These are phyloP conservation scores for Brachionus rotundiformis DNA, from an alignment of 1,140 invertebrate genomes.

Conservation along the genomic window DNA sequence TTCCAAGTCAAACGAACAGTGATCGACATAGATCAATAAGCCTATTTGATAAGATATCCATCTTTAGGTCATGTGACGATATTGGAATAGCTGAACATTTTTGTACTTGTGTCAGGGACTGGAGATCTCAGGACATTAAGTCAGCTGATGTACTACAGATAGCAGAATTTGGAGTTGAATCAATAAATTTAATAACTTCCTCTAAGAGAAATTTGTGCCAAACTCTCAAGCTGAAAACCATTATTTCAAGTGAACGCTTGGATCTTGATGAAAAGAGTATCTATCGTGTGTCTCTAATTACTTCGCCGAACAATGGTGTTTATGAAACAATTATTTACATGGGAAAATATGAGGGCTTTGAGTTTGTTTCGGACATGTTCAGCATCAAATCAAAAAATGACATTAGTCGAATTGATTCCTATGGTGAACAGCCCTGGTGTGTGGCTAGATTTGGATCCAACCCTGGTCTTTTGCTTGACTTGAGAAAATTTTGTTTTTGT, in stretches of 20 bases:
- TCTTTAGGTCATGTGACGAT: slow-evolving; percentile 76
- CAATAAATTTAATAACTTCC: slow-evolving; percentile 71
- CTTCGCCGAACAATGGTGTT: slow-evolving; percentile 73
- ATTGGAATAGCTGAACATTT: slow-evolving; percentile 88
- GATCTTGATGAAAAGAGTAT: slow-evolving; percentile 68
- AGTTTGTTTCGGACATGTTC: slow-evolving; percentile 66
- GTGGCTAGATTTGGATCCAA: slow-evolving; percentile 18
- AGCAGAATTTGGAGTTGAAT: slow-evolving; percentile 68
- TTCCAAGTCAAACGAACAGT: neutral
- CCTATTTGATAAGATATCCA: slow-evolving; percentile 68
- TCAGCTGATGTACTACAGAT: slow-evolving; percentile 62
- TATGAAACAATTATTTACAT: slow-evolving; percentile 76
- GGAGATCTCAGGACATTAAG: slow-evolving; percentile 64
- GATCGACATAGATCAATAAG: slow-evolving; percentile 59
- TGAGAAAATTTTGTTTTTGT: slow-evolving; percentile 49
- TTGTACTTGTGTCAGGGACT: slow-evolving; percentile 85
- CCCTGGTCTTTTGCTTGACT: neutral
- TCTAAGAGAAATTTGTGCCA: slow-evolving; percentile 70
- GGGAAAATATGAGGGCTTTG: slow-evolving; percentile 59
- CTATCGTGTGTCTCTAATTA: slow-evolving; percentile 77
- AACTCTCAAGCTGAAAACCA: slow-evolving; percentile 67
- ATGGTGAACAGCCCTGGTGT: slow-evolving; percentile 65
- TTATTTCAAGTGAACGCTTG: slow-evolving; percentile 73
- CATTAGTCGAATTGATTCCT: slow-evolving; percentile 83
- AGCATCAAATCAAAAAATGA: slow-evolving; percentile 71